phyloP scores from a whole-genome alignment of 1,140 invertebrate genomes.

The Euborellia annulipes region DNA sequence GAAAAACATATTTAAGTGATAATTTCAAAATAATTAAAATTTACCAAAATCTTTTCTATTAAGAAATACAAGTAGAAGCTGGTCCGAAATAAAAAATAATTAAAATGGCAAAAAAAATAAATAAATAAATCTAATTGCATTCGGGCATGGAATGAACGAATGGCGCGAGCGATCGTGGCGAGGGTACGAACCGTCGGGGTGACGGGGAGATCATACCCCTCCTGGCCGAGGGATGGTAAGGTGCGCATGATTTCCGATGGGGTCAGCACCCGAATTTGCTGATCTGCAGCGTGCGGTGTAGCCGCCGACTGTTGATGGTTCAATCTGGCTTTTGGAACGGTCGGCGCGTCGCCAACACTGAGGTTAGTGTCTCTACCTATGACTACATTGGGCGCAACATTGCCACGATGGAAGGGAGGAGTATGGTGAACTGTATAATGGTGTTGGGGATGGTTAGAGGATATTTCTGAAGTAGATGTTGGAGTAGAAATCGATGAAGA shows the following conservation, averaged over 20 bases:
- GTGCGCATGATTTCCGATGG: constrained; percentile 75
- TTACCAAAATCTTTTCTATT: too few relatives aligned
- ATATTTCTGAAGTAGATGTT: not conserved
- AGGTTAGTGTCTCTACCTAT: constrained; percentile 6
- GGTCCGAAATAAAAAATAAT: not conserved
- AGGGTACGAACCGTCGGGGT: constrained; percentile 29
- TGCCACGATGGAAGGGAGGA: constrained; percentile 1
- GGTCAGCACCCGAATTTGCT: constrained; percentile 69
- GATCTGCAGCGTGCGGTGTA: constrained; percentile 33
- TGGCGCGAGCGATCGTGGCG: too few relatives aligned
- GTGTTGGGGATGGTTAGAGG: constrained; percentile 1
- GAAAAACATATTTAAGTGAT: too few relatives aligned
- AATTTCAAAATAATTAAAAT: too few relatives aligned
- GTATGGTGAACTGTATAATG: constrained; percentile 3
- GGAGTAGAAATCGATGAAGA: not conserved
- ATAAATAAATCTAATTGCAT: constrained; percentile 10
- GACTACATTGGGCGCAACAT: constrained; percentile 10
- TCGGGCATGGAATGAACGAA: constrained; percentile 5
- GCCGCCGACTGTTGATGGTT: constrained; percentile 23
- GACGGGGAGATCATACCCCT: constrained; percentile 41
- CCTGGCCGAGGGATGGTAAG: constrained; percentile 59
- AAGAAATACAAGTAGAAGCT: too few relatives aligned
- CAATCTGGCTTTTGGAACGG: constrained; percentile 1
- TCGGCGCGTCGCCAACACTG: not conserved
- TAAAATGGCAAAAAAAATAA: constrained; percentile 2